These are phyloP conservation scores for Xestia xanthographa DNA, from an alignment of 2,888 invertebrate species.

Conservation along the genomic window DNA sequence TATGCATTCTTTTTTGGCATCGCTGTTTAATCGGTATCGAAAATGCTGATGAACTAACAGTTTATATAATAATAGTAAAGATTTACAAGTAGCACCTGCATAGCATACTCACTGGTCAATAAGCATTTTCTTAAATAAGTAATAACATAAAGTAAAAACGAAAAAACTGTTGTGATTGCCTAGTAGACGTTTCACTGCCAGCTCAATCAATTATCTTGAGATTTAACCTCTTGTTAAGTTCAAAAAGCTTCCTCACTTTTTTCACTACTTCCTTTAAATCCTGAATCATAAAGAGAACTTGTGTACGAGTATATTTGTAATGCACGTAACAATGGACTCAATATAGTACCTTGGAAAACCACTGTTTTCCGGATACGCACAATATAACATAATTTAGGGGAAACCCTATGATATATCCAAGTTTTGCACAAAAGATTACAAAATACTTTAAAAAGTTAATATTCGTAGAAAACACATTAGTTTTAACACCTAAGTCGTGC, in stretches of 20 bases:
- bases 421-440: background rate
- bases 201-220: background rate
- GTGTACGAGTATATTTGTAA: background rate
- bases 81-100: background rate
- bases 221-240: background rate
- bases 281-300: background rate
- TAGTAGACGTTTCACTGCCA: background rate
- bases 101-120: background rate
- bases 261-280: background rate
- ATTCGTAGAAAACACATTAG: background rate
- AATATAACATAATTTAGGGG: background rate
- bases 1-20: conserved; percentile 54
- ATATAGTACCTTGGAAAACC: background rate
- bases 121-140: background rate
- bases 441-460: background rate
- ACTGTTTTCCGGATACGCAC: background rate
- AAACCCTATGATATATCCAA: background rate
- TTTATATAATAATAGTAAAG: background rate
- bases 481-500: background rate
- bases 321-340: background rate
- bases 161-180: too few relatives aligned
- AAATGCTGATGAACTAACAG: background rate
- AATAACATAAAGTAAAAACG: background rate
- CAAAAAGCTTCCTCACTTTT: background rate
- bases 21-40: background rate